These are phyloP conservation scores for Chiridota heheva DNA, from an alignment of 35 echinoderm and acorn worm species.

Conservation along the genomic window DNA sequence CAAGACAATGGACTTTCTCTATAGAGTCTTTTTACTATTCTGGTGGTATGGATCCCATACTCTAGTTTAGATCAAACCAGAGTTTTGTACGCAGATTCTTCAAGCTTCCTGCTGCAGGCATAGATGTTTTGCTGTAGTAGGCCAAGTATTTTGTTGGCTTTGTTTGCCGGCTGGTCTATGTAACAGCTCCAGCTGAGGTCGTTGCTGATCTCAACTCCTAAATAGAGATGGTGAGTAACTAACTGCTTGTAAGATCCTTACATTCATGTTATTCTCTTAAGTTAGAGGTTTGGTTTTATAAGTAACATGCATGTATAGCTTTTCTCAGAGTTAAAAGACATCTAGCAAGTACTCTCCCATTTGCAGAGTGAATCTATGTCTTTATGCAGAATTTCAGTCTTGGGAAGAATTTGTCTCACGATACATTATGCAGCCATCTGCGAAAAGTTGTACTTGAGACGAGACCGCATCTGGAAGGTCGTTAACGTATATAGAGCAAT, in stretches of 20 bases:
- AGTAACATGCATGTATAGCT: constrained; percentile 2
- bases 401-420: not conserved
- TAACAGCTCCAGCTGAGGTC: constrained; percentile 20
- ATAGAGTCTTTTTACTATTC: not conserved
- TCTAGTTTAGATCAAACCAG: no score
- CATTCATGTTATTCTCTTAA: constrained; percentile 1
- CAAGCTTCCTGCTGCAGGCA: not conserved
- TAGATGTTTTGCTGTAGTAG: constrained; percentile 19
- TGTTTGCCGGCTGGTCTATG: constrained; percentile 7
- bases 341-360: constrained; percentile 25
- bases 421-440: constrained; percentile 27
- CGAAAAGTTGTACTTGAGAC: not conserved
- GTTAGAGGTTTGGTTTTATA: not conserved
- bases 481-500: constrained; percentile 23
- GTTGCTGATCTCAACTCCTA: constrained; percentile 14
- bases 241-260: not conserved
- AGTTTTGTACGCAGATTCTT: constrained; percentile 44
- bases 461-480: constrained; percentile 10
- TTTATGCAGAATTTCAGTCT: constrained; percentile 4
- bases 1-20: constrained; percentile 3
- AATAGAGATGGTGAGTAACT: constrained; percentile 15
- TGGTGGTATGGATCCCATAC: not conserved
- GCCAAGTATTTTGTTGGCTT: constrained; percentile 27
- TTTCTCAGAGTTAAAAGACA: constrained; percentile 36
- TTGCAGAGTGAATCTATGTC: constrained; percentile 8